Evolutionary conservation across 2,113 vertebrate species (phyloP), one percentile per base, ranked within the genome.

Genomic region (Mustela lutreola): DNA sequence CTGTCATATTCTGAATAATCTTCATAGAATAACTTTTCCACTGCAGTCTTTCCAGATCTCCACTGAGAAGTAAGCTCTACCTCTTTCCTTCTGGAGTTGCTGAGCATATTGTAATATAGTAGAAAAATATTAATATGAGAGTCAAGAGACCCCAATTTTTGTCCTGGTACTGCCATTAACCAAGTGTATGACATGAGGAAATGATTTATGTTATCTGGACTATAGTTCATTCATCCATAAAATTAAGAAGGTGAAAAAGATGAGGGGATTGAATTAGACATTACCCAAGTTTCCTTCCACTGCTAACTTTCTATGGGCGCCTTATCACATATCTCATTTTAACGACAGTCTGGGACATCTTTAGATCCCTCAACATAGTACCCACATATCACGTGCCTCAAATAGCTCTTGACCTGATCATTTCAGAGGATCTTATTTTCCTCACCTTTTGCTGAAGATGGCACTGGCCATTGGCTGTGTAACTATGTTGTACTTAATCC

Each of bases 161-260:
- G 22, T 28, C 26, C 33, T 28, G 11, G 12, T 63, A 75, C 1
- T 92, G 26, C 22, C 36, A 89, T 58, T 93, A 94, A 33, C 53
- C 6, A 81, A 76, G 36, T 73, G 9, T 89, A 36, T 83, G 42
- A 33, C 71, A 63, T 28, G 16, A 33, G 26, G 4, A 89, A 89
- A 79, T 90, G 39, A 7, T 79, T 89, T 48, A 48, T 92, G 14
- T 84, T 95, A 28, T 87, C 5, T 50, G 28, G 36, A 8, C 9
- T 75, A 79, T 80, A 86, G 42, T 83, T 96, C 81, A 95, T 78
- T 96, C 7, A 70, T 79, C 70, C 22, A 42, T 53, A 93, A 96
- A 88, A 89, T 67, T n/a, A 93, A 18, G 9, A 79, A 56, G 12
- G 90, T 91, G 9, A 26, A 60, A 85, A 88, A 95, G 62, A 50